Conservation (phyloP, 2,113 vertebrate genomes). For the Lepus timidus region DNA sequence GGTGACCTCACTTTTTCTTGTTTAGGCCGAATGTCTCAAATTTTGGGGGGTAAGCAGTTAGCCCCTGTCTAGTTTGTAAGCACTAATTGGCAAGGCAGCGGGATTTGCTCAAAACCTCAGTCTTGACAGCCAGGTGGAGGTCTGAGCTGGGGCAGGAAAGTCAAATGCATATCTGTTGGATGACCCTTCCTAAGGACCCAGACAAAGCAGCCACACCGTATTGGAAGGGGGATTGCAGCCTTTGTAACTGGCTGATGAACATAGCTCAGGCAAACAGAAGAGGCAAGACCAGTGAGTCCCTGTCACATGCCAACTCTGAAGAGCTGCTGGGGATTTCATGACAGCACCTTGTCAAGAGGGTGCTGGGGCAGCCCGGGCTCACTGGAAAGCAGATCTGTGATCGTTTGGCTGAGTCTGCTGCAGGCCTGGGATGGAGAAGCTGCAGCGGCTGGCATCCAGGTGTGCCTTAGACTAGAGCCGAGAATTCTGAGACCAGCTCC, state of each 20-base stretch:
- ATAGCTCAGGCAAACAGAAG: background rate
- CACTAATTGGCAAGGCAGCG: background rate
- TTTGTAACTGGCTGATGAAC: background rate
- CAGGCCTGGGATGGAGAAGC: no score
- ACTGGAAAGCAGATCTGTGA: background rate
- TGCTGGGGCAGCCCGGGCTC: background rate
- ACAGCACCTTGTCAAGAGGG: background rate
- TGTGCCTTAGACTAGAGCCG: background rate
- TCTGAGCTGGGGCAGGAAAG: no score
- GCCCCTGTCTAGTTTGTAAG: background rate
- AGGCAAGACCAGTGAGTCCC: background rate
- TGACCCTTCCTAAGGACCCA: background rate
- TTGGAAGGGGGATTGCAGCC: background rate
- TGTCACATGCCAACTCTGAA: background rate
- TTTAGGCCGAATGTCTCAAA: background rate
- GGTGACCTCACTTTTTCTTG: background rate
- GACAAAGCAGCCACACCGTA: background rate
- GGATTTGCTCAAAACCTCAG: background rate
- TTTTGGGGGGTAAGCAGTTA: background rate
- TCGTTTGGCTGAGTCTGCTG: background rate
- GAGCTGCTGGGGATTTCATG: background rate
- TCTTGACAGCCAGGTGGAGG: background rate
- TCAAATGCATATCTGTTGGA: background rate
- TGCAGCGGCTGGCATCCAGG: background rate
- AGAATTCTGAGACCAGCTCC: background rate